Evolutionary conservation across 2,797 vertebrate species (phyloP), one percentile per base, ranked within the genome.

Genomic region (Agapornis canus): DNA sequence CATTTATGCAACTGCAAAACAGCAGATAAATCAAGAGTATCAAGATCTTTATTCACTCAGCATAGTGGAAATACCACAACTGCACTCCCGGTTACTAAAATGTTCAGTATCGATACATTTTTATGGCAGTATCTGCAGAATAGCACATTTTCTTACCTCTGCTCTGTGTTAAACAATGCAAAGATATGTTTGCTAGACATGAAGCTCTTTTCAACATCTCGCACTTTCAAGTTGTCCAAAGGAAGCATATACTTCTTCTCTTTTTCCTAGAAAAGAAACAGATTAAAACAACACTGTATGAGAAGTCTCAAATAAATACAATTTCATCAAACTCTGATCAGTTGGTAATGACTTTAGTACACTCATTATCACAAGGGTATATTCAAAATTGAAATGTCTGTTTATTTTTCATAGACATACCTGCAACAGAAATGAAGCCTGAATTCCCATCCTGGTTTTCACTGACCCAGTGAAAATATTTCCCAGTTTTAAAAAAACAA

Each of bases 221-320:
- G 97, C 95, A 99, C 97, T 97, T 99, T 99, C 97, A 99, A 97
- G 98, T 99, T 99, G 95, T 99, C 99, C 97, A 99, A 96, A 17
- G 99, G 99, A 89, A 99, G 98, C 99, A 99, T 99, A 87, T 99
- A 99, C 82, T 99, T 99, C 98, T 99, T 99, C 93, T 99, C 99
- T 96, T 99, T 99, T 95, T 99, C 99, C 99, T 99, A 90, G 96
- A 4, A 32, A 64, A 49, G 45, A 42, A 48, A 98, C 96, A 98
- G 98, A 97, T 71, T 63, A 83, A 88, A 84, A 56, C 23, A 77
- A 98, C 54, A 60, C 12, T 45, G 21, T 63, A 66, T 89, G 79
- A 96, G 61, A 89, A 85, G 81, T 94, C 82, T 96, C 54, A 57
- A 76, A 93, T 97, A 96, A 73, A 70, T 26, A 40, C 70, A 68